These are phyloP conservation scores for Strigops habroptila DNA, from an alignment of 2,113 vertebrate genomes.

Conservation along the genomic window DNA sequence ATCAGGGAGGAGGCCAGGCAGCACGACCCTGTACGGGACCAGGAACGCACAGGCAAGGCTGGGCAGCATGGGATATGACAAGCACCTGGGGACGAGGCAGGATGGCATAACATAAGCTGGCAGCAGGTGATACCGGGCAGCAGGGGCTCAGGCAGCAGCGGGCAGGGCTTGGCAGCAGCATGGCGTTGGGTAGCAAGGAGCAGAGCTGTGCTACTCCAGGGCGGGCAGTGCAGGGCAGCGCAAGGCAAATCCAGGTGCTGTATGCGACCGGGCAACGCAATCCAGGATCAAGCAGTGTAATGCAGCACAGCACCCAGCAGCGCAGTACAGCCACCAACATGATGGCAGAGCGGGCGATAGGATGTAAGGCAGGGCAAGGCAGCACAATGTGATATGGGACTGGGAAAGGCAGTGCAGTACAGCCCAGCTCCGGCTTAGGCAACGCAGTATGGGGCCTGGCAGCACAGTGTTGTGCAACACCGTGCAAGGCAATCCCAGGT, in stretches of 20 bases:
- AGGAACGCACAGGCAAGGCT: accelerated
- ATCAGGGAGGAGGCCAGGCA: neutral
- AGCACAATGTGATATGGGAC: accelerated
- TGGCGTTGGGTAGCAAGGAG: accelerated
- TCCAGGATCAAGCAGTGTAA: neutral
- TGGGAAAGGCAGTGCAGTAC: neutral
- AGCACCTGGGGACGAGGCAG: neutral
- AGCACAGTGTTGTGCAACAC: neutral
- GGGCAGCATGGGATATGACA: neutral
- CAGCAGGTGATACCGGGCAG: neutral
- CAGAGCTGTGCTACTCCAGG: neutral
- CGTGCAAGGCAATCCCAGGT: neutral
- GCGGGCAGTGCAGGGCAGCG: neutral
- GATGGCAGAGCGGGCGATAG: accelerated
- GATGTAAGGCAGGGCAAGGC: neutral
- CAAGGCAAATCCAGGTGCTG: neutral
- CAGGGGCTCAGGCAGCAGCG: neutral
- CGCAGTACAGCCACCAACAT: neutral
- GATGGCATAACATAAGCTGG: neutral
- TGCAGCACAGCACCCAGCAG: accelerated
- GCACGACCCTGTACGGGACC: accelerated
- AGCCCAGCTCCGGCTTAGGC: neutral
- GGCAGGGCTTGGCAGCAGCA: neutral
- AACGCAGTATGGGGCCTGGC: neutral
- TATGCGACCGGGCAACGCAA: neutral